Conservation (phyloP, 92 coral and sea anemone species). For the Epizoanthus ramosus region DNA sequence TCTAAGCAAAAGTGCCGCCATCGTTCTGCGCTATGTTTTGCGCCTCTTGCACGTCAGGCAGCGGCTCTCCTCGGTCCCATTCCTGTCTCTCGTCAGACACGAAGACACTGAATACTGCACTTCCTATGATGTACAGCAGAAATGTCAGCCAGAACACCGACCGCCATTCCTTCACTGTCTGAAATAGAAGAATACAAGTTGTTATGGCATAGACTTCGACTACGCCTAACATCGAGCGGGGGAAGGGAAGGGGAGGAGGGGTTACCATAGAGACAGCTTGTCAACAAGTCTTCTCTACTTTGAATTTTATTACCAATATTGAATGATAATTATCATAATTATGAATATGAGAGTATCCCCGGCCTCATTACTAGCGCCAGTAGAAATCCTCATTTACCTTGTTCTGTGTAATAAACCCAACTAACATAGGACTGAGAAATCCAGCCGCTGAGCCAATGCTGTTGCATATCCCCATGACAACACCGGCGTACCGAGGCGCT, state of each 20-base stretch:
- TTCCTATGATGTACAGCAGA: conserved; percentile 60
- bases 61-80: conserved; percentile 73
- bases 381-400: conserved; percentile 55
- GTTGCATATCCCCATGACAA: conserved; percentile 86
- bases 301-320: too few species aligned
- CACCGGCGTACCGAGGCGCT: conserved; percentile 85
- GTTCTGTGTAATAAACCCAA: conserved; percentile 74
- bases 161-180: conserved; percentile 88
- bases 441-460: conserved; percentile 81
- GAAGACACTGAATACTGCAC: conserved; percentile 53
- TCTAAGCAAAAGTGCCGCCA: not conserved
- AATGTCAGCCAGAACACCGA: conserved; percentile 86
- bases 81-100: conserved; percentile 71
- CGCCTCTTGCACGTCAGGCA: conserved; percentile 14
- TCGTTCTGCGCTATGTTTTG: conserved; percentile 10
- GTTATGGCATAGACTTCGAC: not conserved
- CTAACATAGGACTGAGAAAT: conserved; percentile 85
- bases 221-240: too few species aligned
- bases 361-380: too few species aligned
- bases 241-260: too few species aligned
- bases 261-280: too few species aligned
- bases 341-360: too few species aligned
- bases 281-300: too few species aligned
- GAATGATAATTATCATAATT: too few species aligned
- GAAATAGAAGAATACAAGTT: conserved; percentile 5